Evolutionary conservation across 2,113 vertebrate species (phyloP), one percentile per base, ranked within the genome.

Genomic region (Lynx canadensis): DNA sequence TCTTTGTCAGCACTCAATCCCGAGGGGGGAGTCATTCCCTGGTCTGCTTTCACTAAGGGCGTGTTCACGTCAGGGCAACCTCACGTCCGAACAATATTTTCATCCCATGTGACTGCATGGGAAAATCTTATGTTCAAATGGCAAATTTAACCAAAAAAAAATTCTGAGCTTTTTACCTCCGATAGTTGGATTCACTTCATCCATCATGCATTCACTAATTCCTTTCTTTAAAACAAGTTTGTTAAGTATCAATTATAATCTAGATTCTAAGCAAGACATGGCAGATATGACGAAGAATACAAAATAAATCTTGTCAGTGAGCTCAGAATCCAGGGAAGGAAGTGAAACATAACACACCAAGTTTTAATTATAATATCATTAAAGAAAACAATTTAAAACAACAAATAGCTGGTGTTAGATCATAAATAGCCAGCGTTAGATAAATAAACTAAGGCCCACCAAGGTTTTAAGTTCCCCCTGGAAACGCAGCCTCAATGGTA

Each of bases 81-180:
- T 19, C 10, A n/a, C 60, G 4, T 91, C 36, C 66, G 65, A 79
- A 60, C 18, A 82, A 45, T 5, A 5, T 80, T 96, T 97, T 79
- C 9, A n/a, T 89, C 25, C 23, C 27, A 21, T 76, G 36, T 88
- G 50, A 33, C 33, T 85, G 14, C 68, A 4, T 78, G 48, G 8
- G 27, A 78, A 88, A 41, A 85, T 74, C 23, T 68, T 36, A 33
- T 65, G 16, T 82, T 95, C 27, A 73, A 52, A 91, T 88, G 82
- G 23, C 83, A 80, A 74, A 14, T 94, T 95, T 76, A 83, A 76
- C 29, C 23, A 52, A 38, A 48, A 45, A 91, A 78, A 57, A 9
- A 45, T 38, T 73, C 52, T 81, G 31, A 50, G 38, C 63, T 89
- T 96, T 96, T 95, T 86, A 45, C 21, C 36, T 82, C 69, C 78